These are phyloP conservation scores for Micronycteris hirsuta DNA, from an alignment of 2,113 vertebrate species.

Conservation along the genomic window DNA sequence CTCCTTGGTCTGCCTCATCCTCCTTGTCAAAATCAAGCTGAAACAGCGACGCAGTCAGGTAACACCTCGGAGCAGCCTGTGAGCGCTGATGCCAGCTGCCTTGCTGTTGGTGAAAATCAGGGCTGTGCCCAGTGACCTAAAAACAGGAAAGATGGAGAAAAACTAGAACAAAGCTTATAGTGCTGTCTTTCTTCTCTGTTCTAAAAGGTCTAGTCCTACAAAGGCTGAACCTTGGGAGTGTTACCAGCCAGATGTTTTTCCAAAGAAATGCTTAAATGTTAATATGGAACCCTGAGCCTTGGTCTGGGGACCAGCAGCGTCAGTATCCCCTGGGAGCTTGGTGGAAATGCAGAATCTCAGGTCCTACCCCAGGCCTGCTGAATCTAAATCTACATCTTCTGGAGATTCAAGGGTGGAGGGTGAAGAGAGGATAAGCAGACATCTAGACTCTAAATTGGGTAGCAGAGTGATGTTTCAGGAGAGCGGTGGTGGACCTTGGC, in stretches of 20 bases:
- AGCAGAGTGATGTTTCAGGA: not conserved
- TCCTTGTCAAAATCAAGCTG: constrained; percentile 99
- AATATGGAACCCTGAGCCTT: not conserved
- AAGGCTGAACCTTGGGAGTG: not conserved
- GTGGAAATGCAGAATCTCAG: not conserved
- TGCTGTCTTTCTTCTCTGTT: not conserved
- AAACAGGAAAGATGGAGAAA: not conserved
- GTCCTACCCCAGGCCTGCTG: not conserved
- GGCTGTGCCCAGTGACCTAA: not conserved
- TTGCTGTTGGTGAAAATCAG: not conserved
- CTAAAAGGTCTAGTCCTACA: not conserved
- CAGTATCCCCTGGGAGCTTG: not conserved
- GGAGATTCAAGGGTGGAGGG: not conserved
- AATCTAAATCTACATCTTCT: not conserved
- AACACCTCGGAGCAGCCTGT: not conserved
- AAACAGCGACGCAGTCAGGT: constrained; percentile 98
- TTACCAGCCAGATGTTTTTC: not conserved
- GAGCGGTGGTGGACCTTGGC: not conserved
- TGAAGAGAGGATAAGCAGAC: not conserved
- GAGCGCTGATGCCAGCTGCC: rapidly evolving
- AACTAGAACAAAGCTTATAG: not conserved
- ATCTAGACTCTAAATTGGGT: not conserved
- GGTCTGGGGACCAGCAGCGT: not conserved
- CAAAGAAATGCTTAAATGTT: not conserved
- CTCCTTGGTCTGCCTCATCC: constrained; percentile 96